phyloP scores from a whole-genome alignment of 2,113 vertebrate genomes.

The Myrmophylax atrothorax region DNA sequence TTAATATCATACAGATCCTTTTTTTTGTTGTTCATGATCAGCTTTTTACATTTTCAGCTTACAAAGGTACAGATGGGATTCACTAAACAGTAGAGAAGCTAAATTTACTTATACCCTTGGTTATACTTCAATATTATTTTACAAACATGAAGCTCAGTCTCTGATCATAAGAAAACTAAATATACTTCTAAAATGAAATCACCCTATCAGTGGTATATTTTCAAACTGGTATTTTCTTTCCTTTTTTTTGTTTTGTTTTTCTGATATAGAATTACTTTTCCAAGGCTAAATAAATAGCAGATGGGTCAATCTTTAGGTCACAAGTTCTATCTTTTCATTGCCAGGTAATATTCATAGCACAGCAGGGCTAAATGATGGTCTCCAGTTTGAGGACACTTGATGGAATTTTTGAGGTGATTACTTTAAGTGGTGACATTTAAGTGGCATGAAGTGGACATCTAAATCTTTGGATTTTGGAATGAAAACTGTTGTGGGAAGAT shows the following conservation, averaged over 20 bases:
- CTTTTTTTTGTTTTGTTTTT: background rate
- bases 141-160: background rate
- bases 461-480: slow-evolving; percentile 19
- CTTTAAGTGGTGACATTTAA: slow-evolving; percentile 25
- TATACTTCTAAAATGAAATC: background rate
- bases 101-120: background rate
- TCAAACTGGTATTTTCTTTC: background rate
- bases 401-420: slow-evolving; percentile 12
- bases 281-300: slow-evolving; percentile 23
- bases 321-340: slow-evolving; percentile 31
- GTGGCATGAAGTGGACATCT: background rate
- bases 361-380: slow-evolving; percentile 36
- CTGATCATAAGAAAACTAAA: background rate
- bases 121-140: background rate
- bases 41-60: background rate
- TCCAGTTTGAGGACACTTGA: slow-evolving; percentile 15
- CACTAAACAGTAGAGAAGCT: background rate
- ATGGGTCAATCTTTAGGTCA: slow-evolving; percentile 15
- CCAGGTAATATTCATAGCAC: slow-evolving; percentile 37
- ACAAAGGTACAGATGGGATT: background rate
- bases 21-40: background rate
- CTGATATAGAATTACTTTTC: background rate
- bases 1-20: background rate
- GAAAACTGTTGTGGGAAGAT: background rate
- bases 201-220: rapidly evolving